phyloP scores from a whole-genome alignment of 2,113 vertebrate genomes.

The Danio rerio region DNA sequence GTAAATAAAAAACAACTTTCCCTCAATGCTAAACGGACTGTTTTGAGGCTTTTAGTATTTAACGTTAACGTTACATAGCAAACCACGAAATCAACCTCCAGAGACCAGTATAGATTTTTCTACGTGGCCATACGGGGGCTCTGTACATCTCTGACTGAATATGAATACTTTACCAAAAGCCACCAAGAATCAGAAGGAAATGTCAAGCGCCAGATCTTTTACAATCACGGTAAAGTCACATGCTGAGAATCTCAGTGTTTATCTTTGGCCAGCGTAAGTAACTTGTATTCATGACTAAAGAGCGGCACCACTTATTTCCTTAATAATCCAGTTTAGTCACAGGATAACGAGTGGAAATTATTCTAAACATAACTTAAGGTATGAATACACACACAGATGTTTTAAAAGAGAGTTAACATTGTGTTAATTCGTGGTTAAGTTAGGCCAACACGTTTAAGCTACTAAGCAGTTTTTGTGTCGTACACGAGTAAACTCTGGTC shows the following conservation, averaged over 20 bases:
- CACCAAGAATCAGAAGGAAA: not conserved
- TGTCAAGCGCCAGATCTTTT: not conserved
- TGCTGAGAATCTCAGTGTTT: not conserved
- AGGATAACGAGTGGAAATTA: not conserved
- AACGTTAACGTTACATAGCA: too few relatives aligned
- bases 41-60: too few relatives aligned
- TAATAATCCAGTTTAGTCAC: not conserved
- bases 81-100: too few relatives aligned
- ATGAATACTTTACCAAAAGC: not conserved
- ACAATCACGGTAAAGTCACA: not conserved
- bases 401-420: too few relatives aligned
- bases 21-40: too few relatives aligned
- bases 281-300: not conserved
- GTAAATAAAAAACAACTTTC: too few relatives aligned
- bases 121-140: not conserved
- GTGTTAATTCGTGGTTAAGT: not conserved
- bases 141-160: not conserved
- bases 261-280: not conserved
- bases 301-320: too few relatives aligned
- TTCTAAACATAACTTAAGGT: not conserved
- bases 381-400: not conserved
- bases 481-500: not conserved
- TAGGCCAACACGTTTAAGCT: slow-evolving; percentile 12
- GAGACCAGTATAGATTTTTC: not conserved
- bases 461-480: not conserved